Conservation (phyloP, 2,113 vertebrate genomes). For the Otis tarda region DNA sequence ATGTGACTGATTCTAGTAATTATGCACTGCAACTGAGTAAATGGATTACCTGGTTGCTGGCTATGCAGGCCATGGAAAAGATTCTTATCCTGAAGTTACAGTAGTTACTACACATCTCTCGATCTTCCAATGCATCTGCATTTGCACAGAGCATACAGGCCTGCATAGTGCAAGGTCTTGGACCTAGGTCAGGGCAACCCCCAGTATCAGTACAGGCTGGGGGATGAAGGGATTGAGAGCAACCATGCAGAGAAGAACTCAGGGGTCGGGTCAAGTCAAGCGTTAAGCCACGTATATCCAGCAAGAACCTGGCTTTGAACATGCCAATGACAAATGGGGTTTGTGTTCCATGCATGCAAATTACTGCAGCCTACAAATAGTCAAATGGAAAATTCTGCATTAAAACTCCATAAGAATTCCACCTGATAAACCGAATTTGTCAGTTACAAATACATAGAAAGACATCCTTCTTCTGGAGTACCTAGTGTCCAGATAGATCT, state of each 20-base stretch:
- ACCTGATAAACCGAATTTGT: background rate
- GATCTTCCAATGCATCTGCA: background rate
- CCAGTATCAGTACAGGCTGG: background rate
- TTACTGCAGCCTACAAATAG: background rate
- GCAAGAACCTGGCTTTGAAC: background rate
- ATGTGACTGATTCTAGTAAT: background rate
- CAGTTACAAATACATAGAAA: background rate
- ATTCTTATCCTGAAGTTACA: background rate
- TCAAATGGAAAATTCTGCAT: background rate
- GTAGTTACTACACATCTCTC: background rate
- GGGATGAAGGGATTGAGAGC: background rate
- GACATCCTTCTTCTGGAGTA: background rate
- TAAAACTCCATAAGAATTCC: background rate
- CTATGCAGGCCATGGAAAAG: background rate
- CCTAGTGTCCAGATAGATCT: background rate
- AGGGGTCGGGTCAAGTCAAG: too few species aligned
- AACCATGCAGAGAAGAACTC: background rate
- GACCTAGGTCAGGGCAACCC: accelerated
- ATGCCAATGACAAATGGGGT: background rate
- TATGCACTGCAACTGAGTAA: background rate
- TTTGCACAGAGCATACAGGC: background rate
- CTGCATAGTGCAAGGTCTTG: background rate
- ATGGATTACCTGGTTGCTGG: background rate
- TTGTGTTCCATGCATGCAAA: background rate
- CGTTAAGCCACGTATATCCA: background rate